These are phyloP conservation scores for Clivina fossor DNA, from an alignment of 2,888 invertebrate genomes.

Conservation along the genomic window DNA sequence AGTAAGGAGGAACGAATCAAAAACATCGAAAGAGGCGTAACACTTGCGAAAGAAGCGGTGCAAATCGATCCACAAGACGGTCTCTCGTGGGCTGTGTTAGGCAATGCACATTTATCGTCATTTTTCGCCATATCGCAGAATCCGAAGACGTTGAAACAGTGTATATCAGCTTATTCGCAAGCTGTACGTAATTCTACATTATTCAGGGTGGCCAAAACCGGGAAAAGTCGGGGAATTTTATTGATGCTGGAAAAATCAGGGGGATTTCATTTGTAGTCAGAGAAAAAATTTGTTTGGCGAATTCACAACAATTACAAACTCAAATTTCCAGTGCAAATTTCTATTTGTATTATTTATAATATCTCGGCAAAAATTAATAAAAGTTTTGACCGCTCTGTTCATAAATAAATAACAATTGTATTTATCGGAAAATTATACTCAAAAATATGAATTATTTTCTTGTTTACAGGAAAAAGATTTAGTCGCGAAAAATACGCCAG, in stretches of 20 bases:
- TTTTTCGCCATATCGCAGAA: conserved; percentile 77
- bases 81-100: conserved; percentile 79
- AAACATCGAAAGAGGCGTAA: conserved; percentile 71
- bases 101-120: conserved; percentile 80
- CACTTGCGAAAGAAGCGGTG: conserved; percentile 80
- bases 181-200: conserved; percentile 60
- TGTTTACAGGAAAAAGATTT: conserved; percentile 66
- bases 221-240: too few relatives aligned
- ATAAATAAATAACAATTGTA: background rate
- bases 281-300: too few relatives aligned
- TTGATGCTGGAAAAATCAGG: background rate
- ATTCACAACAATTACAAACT: too few relatives aligned
- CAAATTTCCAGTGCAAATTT: too few relatives aligned
- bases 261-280: background rate
- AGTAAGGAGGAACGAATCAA: conserved; percentile 58
- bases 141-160: conserved; percentile 68
- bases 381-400: background rate
- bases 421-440: background rate
- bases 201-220: too few relatives aligned
- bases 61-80: conserved; percentile 76
- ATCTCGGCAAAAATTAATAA: background rate
- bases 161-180: conserved; percentile 78
- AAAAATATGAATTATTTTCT: conserved; percentile 30
- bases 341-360: too few relatives aligned
- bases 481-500: conserved; percentile 71